Conservation (phyloP, 2,888 invertebrate genomes). For the Drepanosiphum platanoidis region DNA sequence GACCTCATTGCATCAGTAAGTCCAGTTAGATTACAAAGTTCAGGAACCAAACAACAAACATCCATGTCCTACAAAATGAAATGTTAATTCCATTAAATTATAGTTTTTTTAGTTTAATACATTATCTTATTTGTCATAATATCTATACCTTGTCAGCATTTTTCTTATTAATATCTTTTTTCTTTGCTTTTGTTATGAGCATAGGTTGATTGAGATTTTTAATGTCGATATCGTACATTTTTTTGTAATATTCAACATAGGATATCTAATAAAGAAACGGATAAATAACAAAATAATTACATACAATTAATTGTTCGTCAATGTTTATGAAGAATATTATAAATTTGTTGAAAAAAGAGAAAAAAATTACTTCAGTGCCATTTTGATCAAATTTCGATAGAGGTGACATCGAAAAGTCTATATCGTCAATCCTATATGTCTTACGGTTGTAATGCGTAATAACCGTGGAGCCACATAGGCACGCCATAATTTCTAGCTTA, state of each 20-base stretch:
- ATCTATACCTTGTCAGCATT: neutral
- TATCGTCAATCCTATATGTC: conserved; percentile 86
- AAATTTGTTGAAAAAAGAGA: neutral
- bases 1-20: conserved; percentile 83
- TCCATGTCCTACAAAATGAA: conserved; percentile 9
- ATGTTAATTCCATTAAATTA: neutral
- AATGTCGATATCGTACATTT: conserved; percentile 80
- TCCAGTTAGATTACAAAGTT: conserved; percentile 89
- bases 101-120: neutral
- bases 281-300: conserved; percentile 10
- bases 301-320: neutral
- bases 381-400: conserved; percentile 74
- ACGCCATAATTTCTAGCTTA: conserved; percentile 44
- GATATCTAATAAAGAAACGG: conserved; percentile 68
- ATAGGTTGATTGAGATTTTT: conserved; percentile 80
- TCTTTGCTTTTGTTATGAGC: conserved; percentile 74
- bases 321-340: neutral
- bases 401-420: conserved; percentile 81
- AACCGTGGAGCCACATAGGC: conserved; percentile 76
- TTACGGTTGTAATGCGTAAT: conserved; percentile 91
- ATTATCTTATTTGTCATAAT: neutral
- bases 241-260: conserved; percentile 84
- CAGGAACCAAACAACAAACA: conserved; percentile 82
- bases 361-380: conserved; percentile 25
- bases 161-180: conserved; percentile 50